Percentiles rank a stretch among this genome's conserved stretches.
Conservation (phyloP, 2,113 vertebrate genomes). For the Penelope pileata region DNA sequence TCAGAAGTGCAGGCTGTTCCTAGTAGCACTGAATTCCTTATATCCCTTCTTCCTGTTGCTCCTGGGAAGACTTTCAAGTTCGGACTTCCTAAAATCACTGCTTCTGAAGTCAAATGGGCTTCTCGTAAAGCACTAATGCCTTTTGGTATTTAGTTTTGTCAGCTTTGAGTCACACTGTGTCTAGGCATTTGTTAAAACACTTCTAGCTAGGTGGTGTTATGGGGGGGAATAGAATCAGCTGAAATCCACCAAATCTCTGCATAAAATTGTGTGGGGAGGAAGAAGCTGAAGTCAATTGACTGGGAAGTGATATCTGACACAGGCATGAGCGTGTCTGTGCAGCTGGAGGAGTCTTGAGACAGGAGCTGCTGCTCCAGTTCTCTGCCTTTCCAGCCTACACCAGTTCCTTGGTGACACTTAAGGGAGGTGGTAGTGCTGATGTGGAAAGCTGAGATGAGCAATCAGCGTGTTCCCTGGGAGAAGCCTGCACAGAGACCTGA, state of each 20-base stretch:
- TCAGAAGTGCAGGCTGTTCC: background rate
- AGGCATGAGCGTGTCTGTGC: background rate
- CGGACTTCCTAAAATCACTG: background rate
- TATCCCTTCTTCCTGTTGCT: background rate
- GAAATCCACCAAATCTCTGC: background rate
- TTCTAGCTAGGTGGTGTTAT: background rate
- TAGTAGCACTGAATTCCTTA: fast-evolving
- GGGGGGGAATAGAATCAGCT: background rate
- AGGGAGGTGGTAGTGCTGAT: slow-evolving; percentile 8
- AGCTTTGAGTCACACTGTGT: background rate
- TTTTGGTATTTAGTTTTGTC: background rate
- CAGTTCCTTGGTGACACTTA: background rate
- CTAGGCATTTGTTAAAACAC: background rate
- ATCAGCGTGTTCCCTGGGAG: background rate
- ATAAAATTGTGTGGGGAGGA: background rate
- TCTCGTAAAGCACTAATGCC: background rate
- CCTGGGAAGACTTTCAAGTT: background rate
- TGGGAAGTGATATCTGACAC: background rate
- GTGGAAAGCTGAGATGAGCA: background rate
- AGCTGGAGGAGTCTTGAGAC: slow-evolving; percentile 31
- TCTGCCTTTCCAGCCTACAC: slow-evolving; percentile 10
- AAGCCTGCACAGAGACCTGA: background rate
- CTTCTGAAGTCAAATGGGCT: background rate
- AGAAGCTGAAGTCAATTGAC: background rate
- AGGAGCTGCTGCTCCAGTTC: background rate